These are phyloP conservation scores for Euspilapteryx auroguttella DNA, from an alignment of 2,888 invertebrate genomes.

Conservation along the genomic window DNA sequence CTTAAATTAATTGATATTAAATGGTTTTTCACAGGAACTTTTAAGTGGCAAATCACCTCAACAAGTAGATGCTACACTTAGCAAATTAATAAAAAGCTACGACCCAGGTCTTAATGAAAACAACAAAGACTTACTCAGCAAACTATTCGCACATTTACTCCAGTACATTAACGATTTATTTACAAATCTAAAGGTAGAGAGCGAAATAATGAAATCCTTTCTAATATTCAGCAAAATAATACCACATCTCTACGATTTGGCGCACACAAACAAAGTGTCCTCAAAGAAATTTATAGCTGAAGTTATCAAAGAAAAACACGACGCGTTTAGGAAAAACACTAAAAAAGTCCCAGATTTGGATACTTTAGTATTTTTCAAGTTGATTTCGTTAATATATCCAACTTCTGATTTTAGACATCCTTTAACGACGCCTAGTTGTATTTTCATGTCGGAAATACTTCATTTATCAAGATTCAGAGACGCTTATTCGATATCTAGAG, in stretches of 20 bases:
- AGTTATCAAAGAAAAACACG: slow-evolving; percentile 73
- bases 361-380: slow-evolving; percentile 78
- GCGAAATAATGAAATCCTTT: slow-evolving; percentile 55
- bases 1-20: too few species aligned
- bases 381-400: slow-evolving; percentile 80
- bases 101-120: slow-evolving; percentile 78
- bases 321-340: slow-evolving; percentile 59
- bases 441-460: slow-evolving; percentile 83
- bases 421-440: slow-evolving; percentile 80
- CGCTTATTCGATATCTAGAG: slow-evolving; percentile 71
- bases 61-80: slow-evolving; percentile 72
- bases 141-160: slow-evolving; percentile 74
- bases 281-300: slow-evolving; percentile 69
- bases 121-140: slow-evolving; percentile 76
- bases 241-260: slow-evolving; percentile 67
- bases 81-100: slow-evolving; percentile 84
- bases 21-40: slow-evolving; percentile 44
- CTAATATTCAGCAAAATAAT: slow-evolving; percentile 59
- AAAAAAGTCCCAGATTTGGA: slow-evolving; percentile 68
- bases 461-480: slow-evolving; percentile 64
- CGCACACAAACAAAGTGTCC: slow-evolving; percentile 69
- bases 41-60: slow-evolving; percentile 62
- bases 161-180: slow-evolving; percentile 76
- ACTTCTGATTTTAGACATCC: slow-evolving; percentile 90
- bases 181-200: slow-evolving; percentile 24